Evolutionary conservation across 1,140 invertebrate genomes (phyloP), one percentile per base, ranked within the genome.

Genomic region (Drosophila albomicans): DNA sequence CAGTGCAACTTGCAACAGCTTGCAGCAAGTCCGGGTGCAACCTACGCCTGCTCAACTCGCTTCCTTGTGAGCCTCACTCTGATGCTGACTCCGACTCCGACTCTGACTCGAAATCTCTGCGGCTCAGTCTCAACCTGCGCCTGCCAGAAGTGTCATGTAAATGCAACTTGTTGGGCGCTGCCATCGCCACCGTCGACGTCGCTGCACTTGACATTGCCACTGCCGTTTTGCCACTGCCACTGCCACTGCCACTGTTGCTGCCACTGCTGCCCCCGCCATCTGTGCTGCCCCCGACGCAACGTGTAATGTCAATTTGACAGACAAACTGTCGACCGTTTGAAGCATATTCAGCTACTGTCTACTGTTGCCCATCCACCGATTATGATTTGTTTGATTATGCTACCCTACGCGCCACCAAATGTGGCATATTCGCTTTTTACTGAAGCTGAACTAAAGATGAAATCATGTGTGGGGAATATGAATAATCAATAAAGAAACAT

Each of bases 281-380:
- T 20, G 20, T 20, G 20, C 20, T 38, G 35, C 41, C 46, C 25
- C 41, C 77, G 20, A 67, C 67, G 85, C 85, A 73, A 72, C 73
- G 71, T 78, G 78, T 67, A 91, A 91, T 91, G 87, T 91, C 87
- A 91, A 91, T 91, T 84, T 91, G 87, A 91, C 87, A 91, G 87
- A 91, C 87, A 91, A 84, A 79, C 87, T 91, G 87, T 91, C 87
- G 87, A 91, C 87, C 80, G 78, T 87, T 91, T 87, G 82, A 91
- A 84, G 87, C 82, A 77, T 68, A 84, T 87, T 79, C 79, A 91
- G 87, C 87, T 91, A 91, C 87, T 87, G 87, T 91, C 82, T 87
- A 88, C 76, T 43, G 78, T 25, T 74, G 61, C 52, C 77, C 76
- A 71, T 85, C 72, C 72, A 82, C 77, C 85, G 84, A 84, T 88